These are phyloP conservation scores for Meiosimyza platycephala DNA, from an alignment of 2,888 invertebrate genomes.

Conservation along the genomic window DNA sequence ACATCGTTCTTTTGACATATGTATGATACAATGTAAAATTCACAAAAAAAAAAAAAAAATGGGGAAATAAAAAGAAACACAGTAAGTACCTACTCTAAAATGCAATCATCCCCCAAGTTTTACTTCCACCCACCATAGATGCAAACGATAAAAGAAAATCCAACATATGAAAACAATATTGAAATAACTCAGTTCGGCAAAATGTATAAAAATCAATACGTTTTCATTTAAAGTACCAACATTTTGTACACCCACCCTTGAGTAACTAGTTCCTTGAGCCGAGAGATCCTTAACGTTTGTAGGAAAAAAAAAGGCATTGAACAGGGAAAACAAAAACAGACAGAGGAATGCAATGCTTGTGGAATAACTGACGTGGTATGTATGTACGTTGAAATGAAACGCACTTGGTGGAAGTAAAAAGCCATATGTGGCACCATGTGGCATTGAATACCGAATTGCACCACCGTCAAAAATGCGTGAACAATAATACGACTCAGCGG, in stretches of 20 bases:
- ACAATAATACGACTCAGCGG: too few relatives aligned
- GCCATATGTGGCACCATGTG: not conserved
- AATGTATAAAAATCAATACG: conserved; percentile 11
- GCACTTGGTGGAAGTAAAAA: too few relatives aligned
- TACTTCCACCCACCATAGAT: too few relatives aligned
- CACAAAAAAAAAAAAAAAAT: conserved; percentile 1
- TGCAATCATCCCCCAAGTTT: not conserved
- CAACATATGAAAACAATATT: not conserved
- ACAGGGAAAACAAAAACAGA: not conserved
- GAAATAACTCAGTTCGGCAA: not conserved
- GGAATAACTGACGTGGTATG: too few relatives aligned
- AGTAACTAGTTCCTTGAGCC: not conserved
- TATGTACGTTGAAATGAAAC: too few relatives aligned
- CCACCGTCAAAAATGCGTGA: not conserved
- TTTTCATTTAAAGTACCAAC: conserved; percentile 8
- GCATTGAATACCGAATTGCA: not conserved
- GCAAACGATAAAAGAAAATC: not conserved
- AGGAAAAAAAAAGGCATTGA: not conserved
- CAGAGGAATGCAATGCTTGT: conserved; percentile 8
- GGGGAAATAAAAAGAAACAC: not conserved
- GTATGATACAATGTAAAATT: too few relatives aligned
- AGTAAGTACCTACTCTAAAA: not conserved
- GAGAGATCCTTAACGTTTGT: too few relatives aligned
- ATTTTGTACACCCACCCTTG: conserved; percentile 6
- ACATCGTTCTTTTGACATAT: too few relatives aligned